Evolutionary conservation across 2,113 vertebrate species (phyloP).

Genomic region (Pelvicachromis taeniatus): DNA sequence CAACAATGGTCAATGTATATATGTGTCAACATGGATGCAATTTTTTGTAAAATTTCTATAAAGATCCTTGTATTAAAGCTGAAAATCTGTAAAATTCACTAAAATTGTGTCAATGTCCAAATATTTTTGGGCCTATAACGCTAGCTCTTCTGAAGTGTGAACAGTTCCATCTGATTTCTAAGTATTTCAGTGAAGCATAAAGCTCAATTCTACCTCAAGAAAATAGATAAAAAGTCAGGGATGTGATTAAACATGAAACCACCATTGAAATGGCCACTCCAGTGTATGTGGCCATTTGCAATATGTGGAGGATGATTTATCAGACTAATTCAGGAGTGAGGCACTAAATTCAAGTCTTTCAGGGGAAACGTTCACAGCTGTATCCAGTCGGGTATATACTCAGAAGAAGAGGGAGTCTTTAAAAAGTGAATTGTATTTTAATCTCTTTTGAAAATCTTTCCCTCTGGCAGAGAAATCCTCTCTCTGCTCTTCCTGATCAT

Average conservation of each 20-base stretch:
- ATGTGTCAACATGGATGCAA: neutral
- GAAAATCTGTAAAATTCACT: neutral
- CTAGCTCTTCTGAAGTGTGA: neutral
- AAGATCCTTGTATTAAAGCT: neutral
- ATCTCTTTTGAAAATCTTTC: constrained; percentile 66
- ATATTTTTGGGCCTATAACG: neutral
- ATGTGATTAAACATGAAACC: constrained; percentile 21
- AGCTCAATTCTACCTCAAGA: neutral
- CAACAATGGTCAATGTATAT: neutral
- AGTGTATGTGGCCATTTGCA: neutral
- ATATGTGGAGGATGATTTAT: constrained; percentile 35
- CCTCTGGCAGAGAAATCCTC: constrained; percentile 59
- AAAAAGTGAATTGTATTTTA: constrained; percentile 62
- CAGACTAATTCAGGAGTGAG: constrained; percentile 32
- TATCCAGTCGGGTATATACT: neutral
- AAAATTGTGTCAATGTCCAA: neutral
- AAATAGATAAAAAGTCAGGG: constrained; percentile 10
- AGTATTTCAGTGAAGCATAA: constrained; percentile 11
- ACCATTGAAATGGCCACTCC: constrained; percentile 6
- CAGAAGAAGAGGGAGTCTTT: constrained; percentile 28
- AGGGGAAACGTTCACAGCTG: neutral
- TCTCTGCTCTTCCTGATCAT: constrained; percentile 60
- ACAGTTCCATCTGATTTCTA: constrained; percentile 37
- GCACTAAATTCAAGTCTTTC: constrained; percentile 4
- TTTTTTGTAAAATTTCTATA: neutral